These are phyloP conservation scores for Chrysolina americana DNA, from an alignment of 2,888 invertebrate genomes.

Conservation along the genomic window DNA sequence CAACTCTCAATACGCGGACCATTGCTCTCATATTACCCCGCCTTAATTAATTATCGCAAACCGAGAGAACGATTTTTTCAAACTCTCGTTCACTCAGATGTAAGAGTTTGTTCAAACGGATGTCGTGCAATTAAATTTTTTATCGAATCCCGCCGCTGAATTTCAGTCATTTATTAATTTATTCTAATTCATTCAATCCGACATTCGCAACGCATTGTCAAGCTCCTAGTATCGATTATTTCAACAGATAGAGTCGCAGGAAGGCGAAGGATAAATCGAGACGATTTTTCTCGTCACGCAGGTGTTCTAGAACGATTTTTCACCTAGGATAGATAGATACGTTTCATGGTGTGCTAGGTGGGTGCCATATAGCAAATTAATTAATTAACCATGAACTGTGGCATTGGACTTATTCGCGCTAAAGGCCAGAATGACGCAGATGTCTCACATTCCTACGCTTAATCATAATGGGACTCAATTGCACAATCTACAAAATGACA, in stretches of 20 bases:
- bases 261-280: constrained; percentile 1
- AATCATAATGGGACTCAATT: too few relatives aligned
- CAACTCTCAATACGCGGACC: constrained; percentile 46
- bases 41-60: constrained; percentile 51
- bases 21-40: constrained; percentile 51
- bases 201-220: constrained; percentile 28
- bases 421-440: background rate
- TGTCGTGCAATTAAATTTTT: constrained; percentile 45
- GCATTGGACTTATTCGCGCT: background rate
- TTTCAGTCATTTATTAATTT: constrained; percentile 31
- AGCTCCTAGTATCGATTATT: background rate
- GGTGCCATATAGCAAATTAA: background rate
- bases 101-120: constrained; percentile 41
- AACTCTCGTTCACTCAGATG: constrained; percentile 34
- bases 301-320: constrained; percentile 11
- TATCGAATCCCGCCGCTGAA: constrained; percentile 22
- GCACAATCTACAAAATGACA: too few relatives aligned
- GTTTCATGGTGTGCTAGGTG: background rate
- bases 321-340: constrained; percentile 6
- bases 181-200: constrained; percentile 34
- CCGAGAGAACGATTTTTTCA: constrained; percentile 44
- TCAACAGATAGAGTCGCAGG: background rate
- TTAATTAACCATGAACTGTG: background rate
- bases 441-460: too few relatives aligned
- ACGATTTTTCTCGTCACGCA: constrained; percentile 10